Base-by-base conservation (phyloP, 2,113 vertebrate genomes). In the Pelvicachromis taeniatus region DNA sequence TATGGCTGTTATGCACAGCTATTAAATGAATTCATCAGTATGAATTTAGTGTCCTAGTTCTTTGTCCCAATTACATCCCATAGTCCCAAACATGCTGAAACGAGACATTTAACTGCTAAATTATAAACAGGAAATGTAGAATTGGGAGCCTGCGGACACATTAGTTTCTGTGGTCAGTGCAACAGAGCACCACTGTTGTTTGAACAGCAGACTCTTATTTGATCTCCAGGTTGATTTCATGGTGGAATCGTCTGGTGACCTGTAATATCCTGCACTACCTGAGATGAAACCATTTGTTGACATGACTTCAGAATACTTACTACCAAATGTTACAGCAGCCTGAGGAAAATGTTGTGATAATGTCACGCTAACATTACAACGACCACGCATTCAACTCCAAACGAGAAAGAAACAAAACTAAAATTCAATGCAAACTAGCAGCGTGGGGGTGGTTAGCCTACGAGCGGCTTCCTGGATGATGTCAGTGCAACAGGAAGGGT, bases 401-500 rank as follows among this genome's bases (percentile, higher is more conserved):
- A 61, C 11, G 3, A 13, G 16, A 11, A 12, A n/a, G 11, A 45
- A 78, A 81, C 26, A 33, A 23, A 78, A 73, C 4, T 3, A 35
- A 81, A 78, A 38, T 13, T 3, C 9, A 56, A 68, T 45, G 55
- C 70, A 83, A 54, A 70, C 65, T 58, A 55, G 21, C 21, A 45
- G 26, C 29, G 33, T 13, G 33, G 35, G 35, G 77, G 61, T 56
- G 73, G 33, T 68, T 82, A 80, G 53, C 85, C 82, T 42, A 16
- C 80, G 17, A 56, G 79, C 50, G 19, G 52, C 54, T 88, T 85
- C 84, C 81, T 48, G 81, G 85, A 84, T 92, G 87, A 94, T 84
- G 89, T 91, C 86, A 91, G 40, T 21, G 42, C 75, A 80, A 85
- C 82, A 85, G 88, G 90, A 93, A 93, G 59, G 80, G 77, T 85